phyloP scores from a whole-genome alignment of 2,113 vertebrate genomes.

The Halichoerus grypus region DNA sequence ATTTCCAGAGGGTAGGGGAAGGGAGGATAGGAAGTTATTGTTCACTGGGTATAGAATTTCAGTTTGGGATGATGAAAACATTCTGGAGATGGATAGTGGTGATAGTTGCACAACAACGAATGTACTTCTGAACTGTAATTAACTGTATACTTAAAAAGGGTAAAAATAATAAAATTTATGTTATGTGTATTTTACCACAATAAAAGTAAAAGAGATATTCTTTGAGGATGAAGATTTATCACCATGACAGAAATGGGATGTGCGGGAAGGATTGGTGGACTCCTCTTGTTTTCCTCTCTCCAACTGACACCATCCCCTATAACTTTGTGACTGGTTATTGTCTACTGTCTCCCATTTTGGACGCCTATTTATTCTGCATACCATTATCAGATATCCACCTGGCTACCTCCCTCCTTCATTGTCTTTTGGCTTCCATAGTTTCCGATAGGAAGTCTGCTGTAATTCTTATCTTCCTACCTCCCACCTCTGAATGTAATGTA shows the following conservation, averaged over 20 bases:
- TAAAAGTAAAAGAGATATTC: neutral
- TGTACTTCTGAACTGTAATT: neutral
- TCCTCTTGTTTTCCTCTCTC: neutral
- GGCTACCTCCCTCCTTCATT: neutral
- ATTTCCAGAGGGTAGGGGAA: neutral
- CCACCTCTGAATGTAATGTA: neutral
- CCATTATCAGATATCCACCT: neutral
- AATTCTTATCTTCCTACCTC: neutral
- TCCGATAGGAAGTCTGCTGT: neutral
- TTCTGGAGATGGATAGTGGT: neutral
- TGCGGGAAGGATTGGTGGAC: neutral
- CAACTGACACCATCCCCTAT: neutral
- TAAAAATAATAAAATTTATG: neutral
- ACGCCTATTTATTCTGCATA: neutral
- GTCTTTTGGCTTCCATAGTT: conserved; percentile 20
- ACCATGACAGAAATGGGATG: neutral
- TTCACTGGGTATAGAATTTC: neutral
- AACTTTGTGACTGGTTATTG: neutral
- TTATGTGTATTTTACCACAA: neutral
- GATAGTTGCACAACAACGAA: neutral
- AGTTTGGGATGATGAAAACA: neutral
- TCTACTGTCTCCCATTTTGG: neutral
- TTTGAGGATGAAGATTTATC: neutral
- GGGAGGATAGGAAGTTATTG: neutral
- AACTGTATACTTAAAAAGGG: neutral